Base-by-base conservation (phyloP, 2,113 vertebrate genomes). In the Sander lucioperca region DNA sequence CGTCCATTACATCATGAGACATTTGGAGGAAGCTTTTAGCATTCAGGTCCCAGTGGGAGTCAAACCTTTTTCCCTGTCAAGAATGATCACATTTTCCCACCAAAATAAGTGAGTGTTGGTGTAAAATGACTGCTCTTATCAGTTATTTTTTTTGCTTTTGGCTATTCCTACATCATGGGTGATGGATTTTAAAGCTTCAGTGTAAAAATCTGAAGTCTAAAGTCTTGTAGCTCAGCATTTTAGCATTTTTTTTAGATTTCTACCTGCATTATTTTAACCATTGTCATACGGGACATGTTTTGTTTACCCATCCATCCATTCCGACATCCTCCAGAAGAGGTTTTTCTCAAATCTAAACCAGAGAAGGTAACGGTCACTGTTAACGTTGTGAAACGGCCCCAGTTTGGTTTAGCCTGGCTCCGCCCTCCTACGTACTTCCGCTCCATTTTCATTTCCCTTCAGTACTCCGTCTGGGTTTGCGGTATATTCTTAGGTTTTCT, bases 21-120 rank as follows among this genome's bases (percentile, higher is more conserved):
- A 15, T 33, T 8, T 51, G 36, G 27, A 68, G 56, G 69, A 71
- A 27, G 77, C 76, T 76, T 66, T 76, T 65, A 71, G 39, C 48
- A 36, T 56, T 33, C 19, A 15, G 15, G 3, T 62, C 76, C 54
- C 15, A 6, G n/a, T 1, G 69, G 85, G 65, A 21, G 27, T 63
- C 33, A 1, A 33, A 59, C 18, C 18, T 8, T 74, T 10, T 3
- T 10, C 4, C 65, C 7, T 16, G 19, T 69, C 1, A 9, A 21
- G 23, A 4, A 8, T 21, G 30, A 58, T 62, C 6, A 63, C 23
- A 19, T 25, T 56, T 67, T 56, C 3, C 50, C 47, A 30, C 36
- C 48, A 63, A 54, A 25, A 21, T 27, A 64, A 54, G 25, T 0
- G 9, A 74, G 1, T 18, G 14, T 16, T 45, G 53, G 21, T 54